Percentiles rank a stretch among this genome's conserved stretches.
These are phyloP conservation scores for Calliopsis andreniformis DNA, from an alignment of 1,140 invertebrate genomes.

Conservation along the genomic window DNA sequence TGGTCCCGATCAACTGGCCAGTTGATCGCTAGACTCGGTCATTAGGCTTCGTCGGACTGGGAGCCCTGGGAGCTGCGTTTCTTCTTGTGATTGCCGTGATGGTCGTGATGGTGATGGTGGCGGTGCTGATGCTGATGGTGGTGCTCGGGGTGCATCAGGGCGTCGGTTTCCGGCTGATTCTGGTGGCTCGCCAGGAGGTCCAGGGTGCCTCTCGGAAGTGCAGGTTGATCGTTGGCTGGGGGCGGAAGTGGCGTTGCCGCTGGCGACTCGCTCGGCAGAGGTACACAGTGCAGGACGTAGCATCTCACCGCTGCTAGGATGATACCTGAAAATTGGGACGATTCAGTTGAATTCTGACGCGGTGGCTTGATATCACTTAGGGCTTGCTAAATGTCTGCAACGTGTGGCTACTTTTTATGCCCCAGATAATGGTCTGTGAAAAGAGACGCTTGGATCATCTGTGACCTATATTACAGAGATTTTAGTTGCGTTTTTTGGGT, in stretches of 20 bases:
- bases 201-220: constrained; percentile 68
- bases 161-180: constrained; percentile 75
- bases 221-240: constrained; percentile 61
- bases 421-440: no score
- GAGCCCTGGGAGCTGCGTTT: constrained; percentile 77
- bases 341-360: no score
- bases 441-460: no score
- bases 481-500: no score
- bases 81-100: constrained; percentile 76
- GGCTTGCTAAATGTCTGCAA: no score
- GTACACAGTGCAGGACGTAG: constrained; percentile 76
- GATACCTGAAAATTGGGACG: constrained; percentile 64
- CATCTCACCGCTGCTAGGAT: constrained; percentile 75
- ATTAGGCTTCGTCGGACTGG: constrained; percentile 76
- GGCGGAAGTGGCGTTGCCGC: constrained; percentile 73
- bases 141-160: constrained; percentile 67
- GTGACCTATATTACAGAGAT: no score
- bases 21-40: constrained; percentile 2
- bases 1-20: constrained; percentile 1
- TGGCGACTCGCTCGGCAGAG: constrained; percentile 73
- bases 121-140: constrained; percentile 69
- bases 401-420: no score
- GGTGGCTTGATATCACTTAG: no score
- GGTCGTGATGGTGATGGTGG: constrained; percentile 71
- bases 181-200: constrained; percentile 75